These are phyloP conservation scores for Prunella fulvescens DNA, from an alignment of 2,113 vertebrate genomes.

Conservation along the genomic window DNA sequence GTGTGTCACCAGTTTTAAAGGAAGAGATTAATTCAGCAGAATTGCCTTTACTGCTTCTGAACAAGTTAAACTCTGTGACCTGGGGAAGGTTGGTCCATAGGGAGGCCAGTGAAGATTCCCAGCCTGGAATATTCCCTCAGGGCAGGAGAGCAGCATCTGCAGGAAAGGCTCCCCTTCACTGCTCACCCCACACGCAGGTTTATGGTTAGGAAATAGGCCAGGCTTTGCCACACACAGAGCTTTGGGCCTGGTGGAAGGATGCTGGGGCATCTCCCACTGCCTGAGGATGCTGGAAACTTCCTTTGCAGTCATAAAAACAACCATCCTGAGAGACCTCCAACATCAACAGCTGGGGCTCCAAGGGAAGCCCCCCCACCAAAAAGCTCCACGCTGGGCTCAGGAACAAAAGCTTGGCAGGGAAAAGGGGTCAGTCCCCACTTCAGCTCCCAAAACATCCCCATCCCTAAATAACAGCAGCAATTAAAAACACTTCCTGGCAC, in stretches of 20 bases:
- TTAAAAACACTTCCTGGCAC: not conserved
- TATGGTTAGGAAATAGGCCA: not conserved
- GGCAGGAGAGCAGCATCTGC: not conserved
- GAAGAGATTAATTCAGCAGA: not conserved
- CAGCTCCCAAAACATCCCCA: not conserved
- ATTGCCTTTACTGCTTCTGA: not conserved
- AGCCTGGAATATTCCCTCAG: not conserved
- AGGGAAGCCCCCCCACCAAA: not conserved
- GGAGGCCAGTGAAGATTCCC: not conserved
- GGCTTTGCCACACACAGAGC: not conserved
- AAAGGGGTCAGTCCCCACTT: not conserved
- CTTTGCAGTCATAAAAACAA: conserved; percentile 11
- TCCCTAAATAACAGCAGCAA: not conserved
- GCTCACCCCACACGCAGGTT: not conserved
- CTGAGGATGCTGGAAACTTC: conserved; percentile 30
- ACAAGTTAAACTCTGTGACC: not conserved
- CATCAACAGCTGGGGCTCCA: not conserved
- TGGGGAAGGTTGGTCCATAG: not conserved
- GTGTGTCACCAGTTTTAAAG: not conserved
- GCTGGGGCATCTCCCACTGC: conserved; percentile 7
- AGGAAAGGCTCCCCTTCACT: not conserved
- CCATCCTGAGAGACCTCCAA: conserved; percentile 20
- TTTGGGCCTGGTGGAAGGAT: not conserved
- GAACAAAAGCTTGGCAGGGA: conserved; percentile 25
- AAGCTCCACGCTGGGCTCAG: not conserved